Conservation (phyloP, 2,888 invertebrate genomes). For the Beris morrisii region DNA sequence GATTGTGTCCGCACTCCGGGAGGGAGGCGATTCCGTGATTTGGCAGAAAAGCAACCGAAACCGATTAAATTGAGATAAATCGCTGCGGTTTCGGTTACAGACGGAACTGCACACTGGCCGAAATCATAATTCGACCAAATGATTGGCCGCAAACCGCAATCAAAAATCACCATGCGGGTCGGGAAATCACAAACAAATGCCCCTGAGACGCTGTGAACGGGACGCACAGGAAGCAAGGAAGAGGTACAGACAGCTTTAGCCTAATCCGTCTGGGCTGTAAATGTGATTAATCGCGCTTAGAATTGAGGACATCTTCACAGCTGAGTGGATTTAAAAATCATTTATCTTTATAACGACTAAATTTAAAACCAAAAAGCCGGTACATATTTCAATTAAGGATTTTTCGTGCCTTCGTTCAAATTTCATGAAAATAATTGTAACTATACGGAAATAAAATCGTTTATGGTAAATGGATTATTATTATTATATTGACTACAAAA, state of each 20-base stretch:
- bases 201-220: not conserved
- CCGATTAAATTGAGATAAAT: conserved; percentile 44
- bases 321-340: conserved; percentile 25
- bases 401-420: too few species aligned
- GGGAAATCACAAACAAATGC: conserved; percentile 2
- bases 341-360: conserved; percentile 11
- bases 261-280: conserved; percentile 10
- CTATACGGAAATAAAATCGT: too few species aligned
- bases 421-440: too few species aligned
- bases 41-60: conserved; percentile 13
- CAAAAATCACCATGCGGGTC: conserved; percentile 19
- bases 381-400: too few species aligned
- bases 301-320: not conserved
- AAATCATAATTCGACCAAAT: conserved; percentile 3
- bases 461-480: too few species aligned
- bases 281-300: conserved; percentile 17
- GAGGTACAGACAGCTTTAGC: not conserved
- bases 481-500: too few species aligned
- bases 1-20: conserved; percentile 21
- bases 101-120: conserved; percentile 34
- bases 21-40: conserved; percentile 12
- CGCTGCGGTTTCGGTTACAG: conserved; percentile 43
- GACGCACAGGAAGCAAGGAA: conserved; percentile 11
- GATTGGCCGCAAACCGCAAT: conserved; percentile 25
- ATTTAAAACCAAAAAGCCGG: too few species aligned